Evolutionary conservation across 2,888 invertebrate species (phyloP), one percentile per base, ranked within the genome.

Genomic region (Thymelicus sylvestris): DNA sequence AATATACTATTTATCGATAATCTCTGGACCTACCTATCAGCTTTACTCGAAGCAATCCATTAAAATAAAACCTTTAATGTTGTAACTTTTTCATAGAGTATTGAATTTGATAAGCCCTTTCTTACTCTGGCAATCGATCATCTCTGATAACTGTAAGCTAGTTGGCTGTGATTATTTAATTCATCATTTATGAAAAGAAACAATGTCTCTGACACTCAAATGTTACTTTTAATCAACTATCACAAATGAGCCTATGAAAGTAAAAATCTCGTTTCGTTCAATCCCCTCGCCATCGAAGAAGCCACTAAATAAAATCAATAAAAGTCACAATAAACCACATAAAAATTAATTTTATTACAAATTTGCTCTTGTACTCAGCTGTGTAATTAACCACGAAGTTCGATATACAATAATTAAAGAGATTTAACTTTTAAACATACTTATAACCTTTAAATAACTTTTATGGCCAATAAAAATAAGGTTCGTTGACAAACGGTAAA

Each of bases 371-470:
- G 57, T 59, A 59, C 44, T 48, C 19, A 13, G 6, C 55, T n/a
- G 10, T 7, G 66, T 59, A 66, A 66, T 66, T 59, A 59, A 66
- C 66, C 15, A 66, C 47, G 59, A 13, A 38, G 31, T 59, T 66
- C 66, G 66, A 66, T 66, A 66, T 47, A 59, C 66, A 66, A 66
- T 66, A 66, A 66, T 66, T 59, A 59, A 66, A 47, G 48, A 38
- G 41, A 59, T 59, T 57, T 66, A 57, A 57, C 66, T 57, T 57
- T 57, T 10, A 48, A 59, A 66, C 59, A 38, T 66, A 66, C 59
- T 66, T 66, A 66, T 66, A 66, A 59, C 44, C 66, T 19, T 59
- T 48, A 66, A 66, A 66, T n/a, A 66, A 66, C 59, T 7, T 66
- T 66, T 59, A 66, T 66, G 66, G 59, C 24, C 47, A 38, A 48